A percentile compares a stretch with the other conserved stretches of the same genome.
Evolutionary conservation across 2,888 invertebrate genomes (phyloP).

Genomic region (Brachyopa scutellaris): DNA sequence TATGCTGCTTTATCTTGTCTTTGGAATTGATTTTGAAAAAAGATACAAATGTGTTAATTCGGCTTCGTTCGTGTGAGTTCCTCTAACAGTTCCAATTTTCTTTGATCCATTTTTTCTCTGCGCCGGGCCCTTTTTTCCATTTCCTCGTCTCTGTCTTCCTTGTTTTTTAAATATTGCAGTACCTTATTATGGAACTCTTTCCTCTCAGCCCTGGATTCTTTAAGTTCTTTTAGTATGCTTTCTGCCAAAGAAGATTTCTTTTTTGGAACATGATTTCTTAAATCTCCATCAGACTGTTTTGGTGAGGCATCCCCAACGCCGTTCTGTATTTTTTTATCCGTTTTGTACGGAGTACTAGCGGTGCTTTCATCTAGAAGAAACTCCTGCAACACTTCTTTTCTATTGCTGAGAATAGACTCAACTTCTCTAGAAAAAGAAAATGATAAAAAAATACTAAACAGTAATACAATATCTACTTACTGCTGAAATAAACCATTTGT

Average conservation of each 20-base stretch:
- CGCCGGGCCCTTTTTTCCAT: neutral
- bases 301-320: neutral
- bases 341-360: neutral
- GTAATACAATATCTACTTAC: neutral
- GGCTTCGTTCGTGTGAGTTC: neutral
- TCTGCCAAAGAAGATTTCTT: neutral
- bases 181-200: neutral
- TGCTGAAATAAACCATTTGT: neutral
- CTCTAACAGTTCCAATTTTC: neutral
- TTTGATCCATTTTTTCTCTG: neutral
- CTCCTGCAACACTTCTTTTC: neutral
- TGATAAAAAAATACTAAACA: too few relatives aligned
- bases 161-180: neutral
- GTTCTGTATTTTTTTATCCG: neutral
- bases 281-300: neutral
- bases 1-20: too few relatives aligned
- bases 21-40: too few relatives aligned
- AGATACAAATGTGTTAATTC: neutral
- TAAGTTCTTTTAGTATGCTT: neutral
- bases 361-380: neutral
- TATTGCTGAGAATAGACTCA: neutral
- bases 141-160: too few relatives aligned
- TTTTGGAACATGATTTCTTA: neutral
- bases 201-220: neutral
- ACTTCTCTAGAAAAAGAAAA: neutral